Percentiles rank a stretch among this genome's conserved stretches.
Conservation (phyloP, 2,797 vertebrate genomes). For the Tokudaia muenninki region DNA sequence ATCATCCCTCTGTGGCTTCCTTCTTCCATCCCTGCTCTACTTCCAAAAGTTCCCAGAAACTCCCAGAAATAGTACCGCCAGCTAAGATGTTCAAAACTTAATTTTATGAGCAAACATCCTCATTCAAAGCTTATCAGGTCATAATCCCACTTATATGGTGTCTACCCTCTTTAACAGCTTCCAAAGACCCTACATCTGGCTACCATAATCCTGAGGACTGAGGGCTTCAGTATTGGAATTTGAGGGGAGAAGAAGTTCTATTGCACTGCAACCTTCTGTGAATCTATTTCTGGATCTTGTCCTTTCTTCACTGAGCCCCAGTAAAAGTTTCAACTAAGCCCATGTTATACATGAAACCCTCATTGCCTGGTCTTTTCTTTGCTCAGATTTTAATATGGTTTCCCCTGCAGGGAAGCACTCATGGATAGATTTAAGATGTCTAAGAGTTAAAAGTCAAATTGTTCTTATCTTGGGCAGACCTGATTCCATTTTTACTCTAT, state of each 20-base stretch:
- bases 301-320: background rate
- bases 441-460: background rate
- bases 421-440: background rate
- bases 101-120: background rate
- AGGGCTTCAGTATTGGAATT: background rate
- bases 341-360: rapidly evolving
- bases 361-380: background rate
- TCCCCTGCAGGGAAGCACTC: background rate
- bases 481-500: background rate
- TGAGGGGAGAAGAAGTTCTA: background rate
- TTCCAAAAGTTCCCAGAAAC: background rate
- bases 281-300: background rate
- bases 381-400: background rate
- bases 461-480: background rate
- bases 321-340: background rate
- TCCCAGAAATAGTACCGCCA: background rate
- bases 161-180: background rate
- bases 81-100: background rate
- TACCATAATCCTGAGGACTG: no score
- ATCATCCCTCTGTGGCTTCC: background rate
- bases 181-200: background rate
- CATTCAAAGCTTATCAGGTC: background rate
- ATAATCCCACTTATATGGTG: no score
- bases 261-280: no score
- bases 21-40: background rate